Evolutionary conservation across 2,888 invertebrate species (phyloP).

Genomic region (Bedellia somnulentella): DNA sequence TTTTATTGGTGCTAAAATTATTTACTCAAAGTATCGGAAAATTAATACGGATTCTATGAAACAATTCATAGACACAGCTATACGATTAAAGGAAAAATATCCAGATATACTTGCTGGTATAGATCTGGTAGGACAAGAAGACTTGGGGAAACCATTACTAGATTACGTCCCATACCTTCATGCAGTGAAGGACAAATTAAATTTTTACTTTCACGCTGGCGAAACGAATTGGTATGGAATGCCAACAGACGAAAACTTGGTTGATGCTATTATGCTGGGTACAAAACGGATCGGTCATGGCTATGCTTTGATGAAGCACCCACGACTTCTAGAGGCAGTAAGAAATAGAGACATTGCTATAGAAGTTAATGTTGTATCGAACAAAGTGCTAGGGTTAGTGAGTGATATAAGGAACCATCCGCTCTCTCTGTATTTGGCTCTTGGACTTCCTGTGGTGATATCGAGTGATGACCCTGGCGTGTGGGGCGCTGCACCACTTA

Average conservation of each 20-base stretch:
- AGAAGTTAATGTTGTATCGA: constrained; percentile 81
- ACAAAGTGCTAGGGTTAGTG: constrained; percentile 71
- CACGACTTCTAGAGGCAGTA: constrained; percentile 59
- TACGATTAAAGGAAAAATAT: constrained; percentile 49
- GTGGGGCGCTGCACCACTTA: constrained; percentile 74
- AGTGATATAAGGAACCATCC: constrained; percentile 79
- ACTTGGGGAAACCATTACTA: constrained; percentile 65
- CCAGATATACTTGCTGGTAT: constrained; percentile 76
- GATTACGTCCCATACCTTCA: constrained; percentile 61
- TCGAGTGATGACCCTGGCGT: constrained; percentile 80
- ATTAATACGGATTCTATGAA: constrained; percentile 28
- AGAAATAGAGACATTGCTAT: constrained; percentile 66
- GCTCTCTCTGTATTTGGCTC: constrained; percentile 64
- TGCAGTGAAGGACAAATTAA: constrained; percentile 48
- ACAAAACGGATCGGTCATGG: constrained; percentile 79
- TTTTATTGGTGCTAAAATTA: constrained; percentile 69
- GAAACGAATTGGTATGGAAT: constrained; percentile 76
- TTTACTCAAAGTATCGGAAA: constrained; percentile 44
- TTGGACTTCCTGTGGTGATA: constrained; percentile 71
- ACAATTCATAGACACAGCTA: constrained; percentile 29
- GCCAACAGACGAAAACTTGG: constrained; percentile 69
- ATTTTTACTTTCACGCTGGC: constrained; percentile 78
- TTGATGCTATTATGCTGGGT: constrained; percentile 75
- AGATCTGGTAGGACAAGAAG: constrained; percentile 82
- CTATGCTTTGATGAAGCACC: constrained; percentile 74